Conservation (phyloP, 1,140 invertebrate species). For the Pseudomyrmex dendroicus region DNA sequence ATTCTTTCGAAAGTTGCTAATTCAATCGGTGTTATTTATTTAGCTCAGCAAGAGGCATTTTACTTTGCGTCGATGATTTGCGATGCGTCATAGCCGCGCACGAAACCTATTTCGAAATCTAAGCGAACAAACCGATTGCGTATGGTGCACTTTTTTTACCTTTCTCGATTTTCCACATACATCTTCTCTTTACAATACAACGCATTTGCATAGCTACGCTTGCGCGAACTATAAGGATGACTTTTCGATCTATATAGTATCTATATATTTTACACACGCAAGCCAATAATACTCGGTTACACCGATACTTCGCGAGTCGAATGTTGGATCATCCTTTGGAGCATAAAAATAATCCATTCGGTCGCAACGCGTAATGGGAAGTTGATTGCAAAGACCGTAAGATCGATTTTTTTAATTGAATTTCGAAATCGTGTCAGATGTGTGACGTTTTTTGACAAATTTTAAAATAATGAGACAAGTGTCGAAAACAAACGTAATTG, state of each 20-base stretch:
- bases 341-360: background rate
- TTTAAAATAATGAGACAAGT: background rate
- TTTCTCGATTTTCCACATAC: conserved; percentile 3
- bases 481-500: conserved; percentile 5
- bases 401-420: background rate
- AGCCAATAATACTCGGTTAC: background rate
- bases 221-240: conserved; percentile 13
- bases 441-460: background rate
- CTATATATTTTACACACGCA: background rate
- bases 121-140: conserved; percentile 28
- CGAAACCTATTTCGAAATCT: conserved; percentile 28
- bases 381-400: background rate
- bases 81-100: background rate
- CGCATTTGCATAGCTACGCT: conserved; percentile 10
- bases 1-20: background rate
- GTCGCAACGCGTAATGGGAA: background rate
- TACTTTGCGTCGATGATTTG: background rate
- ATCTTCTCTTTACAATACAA: background rate
- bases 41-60: background rate
- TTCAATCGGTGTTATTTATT: conserved; percentile 5
- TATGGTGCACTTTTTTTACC: background rate
- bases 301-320: conserved; percentile 25
- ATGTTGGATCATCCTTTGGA: background rate
- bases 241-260: background rate
- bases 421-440: conserved; percentile 3